Evolutionary conservation across 2,797 vertebrate genomes (phyloP), one percentile per base, ranked within the genome.

Genomic region (Furcifer pardalis): DNA sequence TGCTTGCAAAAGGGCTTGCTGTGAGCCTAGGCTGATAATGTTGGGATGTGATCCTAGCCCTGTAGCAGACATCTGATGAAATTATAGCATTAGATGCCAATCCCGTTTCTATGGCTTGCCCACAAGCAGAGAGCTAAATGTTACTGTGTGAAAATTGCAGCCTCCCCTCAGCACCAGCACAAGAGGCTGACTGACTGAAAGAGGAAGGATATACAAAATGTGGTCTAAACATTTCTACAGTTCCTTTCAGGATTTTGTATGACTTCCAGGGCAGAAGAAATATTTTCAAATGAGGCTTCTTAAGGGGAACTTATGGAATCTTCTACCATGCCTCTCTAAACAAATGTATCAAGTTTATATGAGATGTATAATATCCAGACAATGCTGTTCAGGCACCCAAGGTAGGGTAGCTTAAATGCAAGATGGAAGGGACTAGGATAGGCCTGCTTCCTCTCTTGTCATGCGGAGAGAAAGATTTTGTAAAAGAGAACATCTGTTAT

Each of bases 101-200:
- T 42, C 6, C 27, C 35, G 32, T 77, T 23, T 77, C 44, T 63
- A 72, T 52, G 44, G 27, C 27, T 82, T 82, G 49, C 25, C 27
- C 73, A 60, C 27, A 52, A 72, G 52, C 27, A 21, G 74, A 32
- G 88, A 85, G 0, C 2, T 30, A 85, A 81, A 73, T 79, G 0
- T 0, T 79, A 32, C 10, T 9, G 87, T 65, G 46, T 25, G 0
- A 83, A 81, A 87, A 77, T 7, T 75, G 10, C 27, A 84, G 0
- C 8, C 78, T 73, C 15, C 17, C 59, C 5, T 60, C 83, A 81
- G 37, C 44, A 27, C n/a, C 35, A 84, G 1, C 8, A 82, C 12
- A 8, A 1, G 12, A 4, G 78, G 72, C 77, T 37, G 83, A 69
- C 59, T 85, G 79, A 72, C 4, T 83, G 76, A 79, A 88, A 88